Percentiles rank a stretch among this genome's conserved stretches.
Evolutionary conservation across 2,113 vertebrate species (phyloP).

Genomic region (Panthera leo): DNA sequence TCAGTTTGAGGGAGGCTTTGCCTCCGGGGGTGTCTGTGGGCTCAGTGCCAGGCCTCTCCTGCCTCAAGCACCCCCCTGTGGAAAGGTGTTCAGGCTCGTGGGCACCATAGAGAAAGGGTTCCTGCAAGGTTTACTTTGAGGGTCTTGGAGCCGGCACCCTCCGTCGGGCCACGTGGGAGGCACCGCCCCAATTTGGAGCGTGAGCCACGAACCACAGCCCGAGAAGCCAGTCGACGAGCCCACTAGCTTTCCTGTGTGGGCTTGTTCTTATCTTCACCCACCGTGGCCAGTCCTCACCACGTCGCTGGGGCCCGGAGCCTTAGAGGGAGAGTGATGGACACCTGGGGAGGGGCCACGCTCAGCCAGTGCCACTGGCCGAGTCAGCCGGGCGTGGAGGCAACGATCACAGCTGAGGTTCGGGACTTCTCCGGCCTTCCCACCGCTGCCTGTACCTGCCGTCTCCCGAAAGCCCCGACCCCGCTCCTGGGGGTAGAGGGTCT

Average conservation of each 20-base stretch:
- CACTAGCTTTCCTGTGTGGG: neutral
- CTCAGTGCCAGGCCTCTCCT: neutral
- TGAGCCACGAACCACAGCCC: neutral
- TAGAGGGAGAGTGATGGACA: fast-evolving
- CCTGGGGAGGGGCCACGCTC: neutral
- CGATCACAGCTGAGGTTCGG: neutral
- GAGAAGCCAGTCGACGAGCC: no score
- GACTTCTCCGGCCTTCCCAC: neutral
- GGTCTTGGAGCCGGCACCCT: neutral
- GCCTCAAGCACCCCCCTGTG: no score
- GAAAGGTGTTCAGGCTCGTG: neutral
- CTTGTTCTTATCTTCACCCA: neutral
- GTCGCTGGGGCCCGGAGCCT: neutral
- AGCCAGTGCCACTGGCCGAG: no score
- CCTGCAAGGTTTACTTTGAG: neutral
- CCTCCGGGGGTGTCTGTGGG: neutral
- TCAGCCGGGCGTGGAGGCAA: no score
- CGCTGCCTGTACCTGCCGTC: no score
- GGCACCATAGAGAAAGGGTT: neutral
- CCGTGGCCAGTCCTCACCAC: neutral
- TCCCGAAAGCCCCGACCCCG: neutral
- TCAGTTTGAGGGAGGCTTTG: neutral
- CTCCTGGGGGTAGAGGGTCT: neutral
- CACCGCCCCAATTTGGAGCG: fast-evolving
- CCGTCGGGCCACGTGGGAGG: fast-evolving